phyloP scores from a whole-genome alignment of 2,797 vertebrate species.

The Brotula barbata region DNA sequence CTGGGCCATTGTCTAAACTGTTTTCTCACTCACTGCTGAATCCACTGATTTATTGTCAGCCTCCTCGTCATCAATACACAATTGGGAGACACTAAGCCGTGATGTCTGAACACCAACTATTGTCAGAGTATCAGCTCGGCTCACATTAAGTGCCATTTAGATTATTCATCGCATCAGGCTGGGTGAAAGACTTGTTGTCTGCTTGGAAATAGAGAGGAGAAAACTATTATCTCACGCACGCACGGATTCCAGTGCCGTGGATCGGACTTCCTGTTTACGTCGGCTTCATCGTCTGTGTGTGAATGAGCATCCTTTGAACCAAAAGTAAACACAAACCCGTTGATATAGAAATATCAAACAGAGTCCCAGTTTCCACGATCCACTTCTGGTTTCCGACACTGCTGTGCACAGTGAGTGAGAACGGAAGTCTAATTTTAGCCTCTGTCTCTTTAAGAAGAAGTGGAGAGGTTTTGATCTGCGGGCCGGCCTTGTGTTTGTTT shows the following conservation, averaged over 20 bases:
- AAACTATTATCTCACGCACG: slow-evolving; percentile 52
- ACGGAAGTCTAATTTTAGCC: no score
- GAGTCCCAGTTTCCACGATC: no score
- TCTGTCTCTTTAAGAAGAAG: no score
- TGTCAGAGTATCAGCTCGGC: slow-evolving; percentile 73
- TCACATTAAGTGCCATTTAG: slow-evolving; percentile 75
- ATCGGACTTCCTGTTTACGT: slow-evolving; percentile 35
- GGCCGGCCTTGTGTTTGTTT: no score
- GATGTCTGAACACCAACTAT: slow-evolving; percentile 77
- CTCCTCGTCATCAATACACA: slow-evolving; percentile 72
- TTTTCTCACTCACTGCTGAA: slow-evolving; percentile 77
- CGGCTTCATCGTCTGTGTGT: slow-evolving; percentile 18
- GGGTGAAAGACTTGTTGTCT: slow-evolving; percentile 50
- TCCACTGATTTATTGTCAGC: slow-evolving; percentile 80
- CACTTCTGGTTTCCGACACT: no score
- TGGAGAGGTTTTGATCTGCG: no score
- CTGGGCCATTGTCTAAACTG: slow-evolving; percentile 80
- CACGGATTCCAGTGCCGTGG: slow-evolving; percentile 29
- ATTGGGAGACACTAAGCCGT: slow-evolving; percentile 75
- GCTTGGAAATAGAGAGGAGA: slow-evolving; percentile 43
- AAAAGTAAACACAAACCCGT: slow-evolving; percentile 7
- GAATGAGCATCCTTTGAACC: slow-evolving; percentile 31
- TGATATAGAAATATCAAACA: not conserved
- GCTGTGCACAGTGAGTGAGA: no score
- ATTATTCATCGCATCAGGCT: slow-evolving; percentile 70